Evolutionary conservation across 2,797 vertebrate species (phyloP), one percentile per base, ranked within the genome.

Genomic region (Tolypeutes matacus): DNA sequence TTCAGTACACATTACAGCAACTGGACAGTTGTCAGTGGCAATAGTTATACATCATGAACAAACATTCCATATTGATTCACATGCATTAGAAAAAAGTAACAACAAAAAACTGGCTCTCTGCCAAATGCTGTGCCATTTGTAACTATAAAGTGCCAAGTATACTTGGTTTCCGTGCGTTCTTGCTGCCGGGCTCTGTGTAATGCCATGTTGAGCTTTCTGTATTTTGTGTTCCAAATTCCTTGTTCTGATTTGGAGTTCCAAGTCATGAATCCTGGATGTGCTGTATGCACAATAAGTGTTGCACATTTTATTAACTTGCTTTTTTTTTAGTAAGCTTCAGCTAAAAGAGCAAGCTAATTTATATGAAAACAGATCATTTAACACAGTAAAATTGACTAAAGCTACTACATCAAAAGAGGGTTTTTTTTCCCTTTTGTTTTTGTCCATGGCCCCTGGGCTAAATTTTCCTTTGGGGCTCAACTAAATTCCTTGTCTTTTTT

Each of bases 61-160:
- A 98, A 73, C 82, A 92, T 85, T 95, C 91, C 86, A 64, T 94
- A 94, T 89, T 95, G 89, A 96, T 87, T 97, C 34, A 78, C 88
- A 73, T 92, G 31, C 2, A 0, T 96, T 98, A 96, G 91, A 91
- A 96, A 85, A 97, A 42, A 97, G 81, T 20, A 80, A 51, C 14
- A 46, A n/a, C 27, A 73, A 94, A 91, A 97, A 49, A 86, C 87
- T 95, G 94, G 86, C 91, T 94, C 31, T 18, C 83, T 97, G 88
- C 56, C 60, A 46, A 84, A 92, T 95, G 69, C 95, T 97, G 69
- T 96, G 86, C 97, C 95, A 92, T 95, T 97, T 97, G 80, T 62
- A 97, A 93, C 92, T 95, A 96, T 65, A 93, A 97, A 97, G 96
- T 97, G 96, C 90, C 97, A 98, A 97, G 94, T 98, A 92, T 93